These are phyloP conservation scores for Epinotia ramella DNA, from an alignment of 2,888 invertebrate species.

Conservation along the genomic window DNA sequence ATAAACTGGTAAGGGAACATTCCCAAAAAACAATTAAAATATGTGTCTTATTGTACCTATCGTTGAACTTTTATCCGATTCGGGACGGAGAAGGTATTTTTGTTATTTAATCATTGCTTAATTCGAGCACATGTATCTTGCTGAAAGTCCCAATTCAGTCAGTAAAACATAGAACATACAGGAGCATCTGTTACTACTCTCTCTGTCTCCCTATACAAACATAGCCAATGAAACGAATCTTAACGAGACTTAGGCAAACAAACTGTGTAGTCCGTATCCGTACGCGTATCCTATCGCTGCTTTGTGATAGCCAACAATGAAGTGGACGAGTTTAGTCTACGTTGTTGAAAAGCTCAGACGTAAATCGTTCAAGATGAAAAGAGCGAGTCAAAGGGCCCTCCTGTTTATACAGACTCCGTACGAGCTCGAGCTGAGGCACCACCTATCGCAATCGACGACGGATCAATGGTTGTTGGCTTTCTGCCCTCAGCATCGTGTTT, in stretches of 20 bases:
- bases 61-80: too few species aligned
- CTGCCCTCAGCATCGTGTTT: constrained; percentile 37
- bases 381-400: constrained; percentile 59
- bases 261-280: background rate
- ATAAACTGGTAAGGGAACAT: background rate
- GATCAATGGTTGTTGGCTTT: constrained; percentile 46
- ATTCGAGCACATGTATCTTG: background rate
- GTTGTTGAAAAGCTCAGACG: constrained; percentile 62
- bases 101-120: background rate
- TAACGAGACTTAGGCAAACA: background rate
- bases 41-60: too few species aligned
- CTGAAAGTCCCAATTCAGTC: background rate
- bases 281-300: constrained; percentile 13
- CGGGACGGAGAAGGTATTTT: too few species aligned
- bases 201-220: background rate
- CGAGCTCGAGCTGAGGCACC: constrained; percentile 34
- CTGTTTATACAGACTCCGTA: constrained; percentile 56
- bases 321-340: constrained; percentile 60
- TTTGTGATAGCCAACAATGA: constrained; percentile 57
- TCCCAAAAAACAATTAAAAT: too few species aligned
- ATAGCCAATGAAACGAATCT: background rate
- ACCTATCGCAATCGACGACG: constrained; percentile 45
- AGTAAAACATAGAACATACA: background rate
- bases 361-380: constrained; percentile 65
- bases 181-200: background rate